Conservation (phyloP, 1,140 invertebrate species). For the Metaphire vulgaris region DNA sequence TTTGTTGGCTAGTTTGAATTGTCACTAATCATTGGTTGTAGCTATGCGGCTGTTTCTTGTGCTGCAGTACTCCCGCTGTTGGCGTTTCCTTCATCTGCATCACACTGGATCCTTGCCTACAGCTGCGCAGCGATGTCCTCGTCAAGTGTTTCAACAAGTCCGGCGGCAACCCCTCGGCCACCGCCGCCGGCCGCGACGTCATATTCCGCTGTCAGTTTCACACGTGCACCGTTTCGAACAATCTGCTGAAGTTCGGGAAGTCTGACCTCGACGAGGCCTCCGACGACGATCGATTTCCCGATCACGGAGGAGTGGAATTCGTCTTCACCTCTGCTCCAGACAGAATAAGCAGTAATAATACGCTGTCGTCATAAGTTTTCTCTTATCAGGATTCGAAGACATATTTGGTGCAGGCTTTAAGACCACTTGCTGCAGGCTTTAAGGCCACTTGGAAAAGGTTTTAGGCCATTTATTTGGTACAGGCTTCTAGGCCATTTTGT, state of each 20-base stretch:
- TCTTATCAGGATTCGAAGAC: too few species aligned
- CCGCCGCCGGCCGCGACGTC: constrained; percentile 52
- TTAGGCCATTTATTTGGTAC: too few species aligned
- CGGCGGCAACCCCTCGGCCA: constrained; percentile 36
- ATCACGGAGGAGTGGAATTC: constrained; percentile 73
- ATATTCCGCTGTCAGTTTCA: constrained; percentile 82
- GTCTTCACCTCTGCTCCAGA: constrained; percentile 56
- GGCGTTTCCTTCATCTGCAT: constrained; percentile 52
- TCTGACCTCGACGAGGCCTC: constrained; percentile 76
- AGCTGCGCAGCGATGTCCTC: constrained; percentile 77
- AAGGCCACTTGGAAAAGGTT: too few species aligned
- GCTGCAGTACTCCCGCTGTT: constrained; percentile 50
- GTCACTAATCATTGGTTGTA: too few species aligned
- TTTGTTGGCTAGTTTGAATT: too few species aligned
- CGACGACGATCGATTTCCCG: constrained; percentile 60
- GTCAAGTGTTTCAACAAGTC: constrained; percentile 78
- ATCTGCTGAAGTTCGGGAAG: constrained; percentile 73
- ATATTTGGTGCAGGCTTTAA: too few species aligned
- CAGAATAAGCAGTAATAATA: background rate
- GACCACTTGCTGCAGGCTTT: too few species aligned
- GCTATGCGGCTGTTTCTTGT: constrained; percentile 22
- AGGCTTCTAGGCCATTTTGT: too few species aligned
- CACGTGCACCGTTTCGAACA: constrained; percentile 78
- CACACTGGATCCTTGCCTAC: constrained; percentile 61
- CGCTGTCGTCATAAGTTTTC: too few species aligned